Evolutionary conservation across 2,888 invertebrate genomes (phyloP).

Genomic region (Meta bourneti): DNA sequence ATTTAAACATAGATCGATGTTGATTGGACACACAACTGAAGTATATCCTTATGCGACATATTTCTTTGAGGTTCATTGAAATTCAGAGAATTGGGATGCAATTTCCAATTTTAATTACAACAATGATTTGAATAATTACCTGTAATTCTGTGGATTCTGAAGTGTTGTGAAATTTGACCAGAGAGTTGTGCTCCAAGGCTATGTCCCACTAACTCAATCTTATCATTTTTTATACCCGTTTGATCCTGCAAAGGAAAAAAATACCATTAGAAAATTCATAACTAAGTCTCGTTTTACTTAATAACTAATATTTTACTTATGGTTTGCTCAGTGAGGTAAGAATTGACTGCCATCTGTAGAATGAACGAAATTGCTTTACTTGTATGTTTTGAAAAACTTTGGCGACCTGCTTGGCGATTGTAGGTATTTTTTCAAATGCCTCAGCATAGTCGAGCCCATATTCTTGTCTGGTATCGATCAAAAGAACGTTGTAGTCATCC

Average conservation of each 20-base stretch:
- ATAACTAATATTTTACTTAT: not conserved
- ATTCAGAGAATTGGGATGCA: no score
- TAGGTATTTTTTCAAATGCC: not conserved
- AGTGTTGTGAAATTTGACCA: not conserved
- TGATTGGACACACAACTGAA: no score
- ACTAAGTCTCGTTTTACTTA: not conserved
- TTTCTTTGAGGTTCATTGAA: no score
- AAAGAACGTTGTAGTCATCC: constrained; percentile 16
- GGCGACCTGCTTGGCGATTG: not conserved
- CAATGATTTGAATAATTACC: not conserved
- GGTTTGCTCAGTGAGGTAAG: not conserved
- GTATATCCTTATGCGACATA: no score
- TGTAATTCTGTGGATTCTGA: constrained; percentile 32
- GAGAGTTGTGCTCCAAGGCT: constrained; percentile 21
- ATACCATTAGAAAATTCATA: not conserved
- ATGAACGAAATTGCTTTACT: not conserved
- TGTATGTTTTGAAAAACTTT: constrained; percentile 35
- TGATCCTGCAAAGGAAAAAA: not conserved
- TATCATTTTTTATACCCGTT: constrained; percentile 18
- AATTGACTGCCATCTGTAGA: not conserved
- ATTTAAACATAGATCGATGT: no score
- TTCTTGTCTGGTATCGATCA: constrained; percentile 13
- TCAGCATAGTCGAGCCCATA: constrained; percentile 1
- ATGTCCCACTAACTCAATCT: constrained; percentile 13
- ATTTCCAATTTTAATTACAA: no score